phyloP scores from a whole-genome alignment of 2,888 invertebrate species.

The Eupsilia transversa region DNA sequence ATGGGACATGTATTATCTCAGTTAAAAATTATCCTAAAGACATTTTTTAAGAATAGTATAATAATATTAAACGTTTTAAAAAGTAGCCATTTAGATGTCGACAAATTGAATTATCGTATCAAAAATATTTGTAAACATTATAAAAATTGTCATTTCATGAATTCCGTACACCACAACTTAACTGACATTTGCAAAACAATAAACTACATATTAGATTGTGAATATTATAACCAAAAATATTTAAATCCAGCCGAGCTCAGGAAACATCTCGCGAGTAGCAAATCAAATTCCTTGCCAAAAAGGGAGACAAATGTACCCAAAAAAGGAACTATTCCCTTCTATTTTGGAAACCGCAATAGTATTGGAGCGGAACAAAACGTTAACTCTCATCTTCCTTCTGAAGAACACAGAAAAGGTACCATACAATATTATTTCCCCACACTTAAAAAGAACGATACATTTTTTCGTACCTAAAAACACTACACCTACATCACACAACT shows the following conservation, averaged over 20 bases:
- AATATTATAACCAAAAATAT: constrained; percentile 8
- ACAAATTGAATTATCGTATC: background rate
- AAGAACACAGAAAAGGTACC: background rate
- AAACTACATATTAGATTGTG: background rate
- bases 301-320: background rate
- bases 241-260: constrained; percentile 8
- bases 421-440: too few species aligned
- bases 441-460: background rate
- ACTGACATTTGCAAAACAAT: background rate
- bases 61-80: constrained; percentile 6
- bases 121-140: constrained; percentile 1
- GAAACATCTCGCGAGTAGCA: constrained; percentile 1
- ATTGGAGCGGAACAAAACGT: background rate
- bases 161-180: background rate
- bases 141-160: background rate
- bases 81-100: background rate
- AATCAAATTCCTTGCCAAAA: background rate
- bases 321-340: constrained; percentile 14
- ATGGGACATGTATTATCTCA: constrained; percentile 4
- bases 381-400: background rate
- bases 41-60: constrained; percentile 3
- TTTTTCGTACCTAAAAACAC: constrained; percentile 3
- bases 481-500: too few species aligned
- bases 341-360: background rate
- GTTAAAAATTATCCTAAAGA: background rate